Evolutionary conservation across 2,888 invertebrate genomes (phyloP), one percentile per base, ranked within the genome.

Genomic region (Drosophila fungiperda): DNA sequence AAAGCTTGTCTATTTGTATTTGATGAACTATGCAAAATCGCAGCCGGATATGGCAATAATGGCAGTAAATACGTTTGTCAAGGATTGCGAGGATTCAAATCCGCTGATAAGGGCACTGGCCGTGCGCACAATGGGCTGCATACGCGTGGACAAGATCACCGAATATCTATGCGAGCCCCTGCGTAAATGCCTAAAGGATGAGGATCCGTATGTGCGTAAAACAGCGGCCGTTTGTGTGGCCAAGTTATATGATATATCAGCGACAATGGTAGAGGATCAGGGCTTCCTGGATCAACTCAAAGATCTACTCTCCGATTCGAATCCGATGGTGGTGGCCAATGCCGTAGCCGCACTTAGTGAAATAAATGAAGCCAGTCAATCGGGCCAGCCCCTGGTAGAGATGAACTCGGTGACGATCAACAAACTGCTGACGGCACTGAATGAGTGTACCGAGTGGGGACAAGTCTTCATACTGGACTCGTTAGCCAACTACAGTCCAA

Each of bases 21-120:
- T 99, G 88, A 99, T 99, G 99, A 99, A 99, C 93, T 99, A 99
- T 93, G 99, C 99, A 63, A 99, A 99, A 94, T 99, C 98, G 62
- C 99, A 99, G 93, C 99, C 99, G 0, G 99, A 99, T 93, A 98
- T 99, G 97, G 99, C 99, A 64, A 99, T 99, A 74, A 99, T 99
- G 99, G 99, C 99, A 15, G 99, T 99, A 68, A 99, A 99, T 94
- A 99, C 99, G 9, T 99, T 99, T 94, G 99, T 99, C 80, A 99
- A 99, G 97, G 99, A 99, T 94, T 99, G 99, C 94, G 99, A 99
- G 94, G 99, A 99, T 94, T 98, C 99, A 15, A 99, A 99, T 94
- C 99, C 99, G 36, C 94, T 99, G 92, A 99, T 99, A 92, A 95
- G 99, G 82, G 99, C 99, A 2, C 94, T 99, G 91, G 99, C 99